phyloP scores from a whole-genome alignment of 2,113 vertebrate species.

The Noturus placidus region DNA sequence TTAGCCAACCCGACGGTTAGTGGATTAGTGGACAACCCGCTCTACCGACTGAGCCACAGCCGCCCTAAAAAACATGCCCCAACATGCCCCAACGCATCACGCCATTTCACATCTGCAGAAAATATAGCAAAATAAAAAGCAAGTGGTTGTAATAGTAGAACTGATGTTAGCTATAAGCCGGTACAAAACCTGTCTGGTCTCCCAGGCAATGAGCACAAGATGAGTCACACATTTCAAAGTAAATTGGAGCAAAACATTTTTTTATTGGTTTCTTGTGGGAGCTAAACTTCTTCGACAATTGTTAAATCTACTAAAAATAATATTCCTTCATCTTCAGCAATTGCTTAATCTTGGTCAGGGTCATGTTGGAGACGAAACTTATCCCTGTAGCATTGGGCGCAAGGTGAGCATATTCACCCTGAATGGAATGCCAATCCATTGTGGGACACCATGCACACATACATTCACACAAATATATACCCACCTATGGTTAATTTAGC shows the following conservation, averaged over 20 bases:
- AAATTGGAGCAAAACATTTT: not conserved
- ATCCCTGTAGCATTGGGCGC: not conserved
- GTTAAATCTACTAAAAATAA: not conserved
- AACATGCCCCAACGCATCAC: not conserved
- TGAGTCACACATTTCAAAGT: not conserved
- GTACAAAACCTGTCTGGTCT: not conserved
- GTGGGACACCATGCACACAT: not conserved
- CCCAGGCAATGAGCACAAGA: not conserved
- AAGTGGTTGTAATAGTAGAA: not conserved
- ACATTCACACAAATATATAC: not conserved
- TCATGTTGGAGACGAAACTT: not conserved
- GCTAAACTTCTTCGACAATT: not conserved
- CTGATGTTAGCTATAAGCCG: conserved; percentile 1
- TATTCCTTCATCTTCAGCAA: not conserved
- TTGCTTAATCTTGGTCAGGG: no score
- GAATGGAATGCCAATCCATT: not conserved
- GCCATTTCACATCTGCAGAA: not conserved
- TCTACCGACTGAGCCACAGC: no score
- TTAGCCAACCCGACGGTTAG: no score
- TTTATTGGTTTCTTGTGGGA: not conserved
- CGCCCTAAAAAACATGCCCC: no score
- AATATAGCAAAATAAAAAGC: not conserved
- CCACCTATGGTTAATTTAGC: not conserved
- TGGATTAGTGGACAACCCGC: no score
- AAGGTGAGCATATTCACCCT: not conserved